Conservation (phyloP, 2,797 vertebrate genomes). For the Loris lydekkerianus region DNA sequence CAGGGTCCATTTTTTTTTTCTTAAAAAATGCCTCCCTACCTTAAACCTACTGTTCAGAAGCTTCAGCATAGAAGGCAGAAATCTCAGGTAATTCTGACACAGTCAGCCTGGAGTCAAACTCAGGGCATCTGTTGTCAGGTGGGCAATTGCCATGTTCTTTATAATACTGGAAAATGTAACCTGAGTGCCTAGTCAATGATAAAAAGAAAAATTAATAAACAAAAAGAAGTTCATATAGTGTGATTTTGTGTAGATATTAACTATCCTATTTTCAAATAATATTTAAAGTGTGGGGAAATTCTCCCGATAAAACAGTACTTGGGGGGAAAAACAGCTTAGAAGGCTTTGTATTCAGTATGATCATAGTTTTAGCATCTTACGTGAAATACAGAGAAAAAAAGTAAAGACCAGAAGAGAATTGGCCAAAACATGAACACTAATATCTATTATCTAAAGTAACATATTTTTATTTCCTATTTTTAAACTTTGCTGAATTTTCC, state of each 20-base stretch:
- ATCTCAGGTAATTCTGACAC: background rate
- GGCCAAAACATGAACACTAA: background rate
- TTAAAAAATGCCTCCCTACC: background rate
- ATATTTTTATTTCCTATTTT: constrained; percentile 10
- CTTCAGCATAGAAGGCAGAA: background rate
- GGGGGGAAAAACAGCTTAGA: background rate
- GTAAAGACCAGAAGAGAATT: constrained; percentile 3
- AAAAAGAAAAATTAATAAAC: background rate
- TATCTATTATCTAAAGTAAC: background rate
- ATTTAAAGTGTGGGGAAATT: background rate
- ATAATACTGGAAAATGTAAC: background rate
- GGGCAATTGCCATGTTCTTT: background rate
- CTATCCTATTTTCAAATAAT: background rate
- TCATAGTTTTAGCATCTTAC: background rate
- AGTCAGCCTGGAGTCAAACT: background rate
- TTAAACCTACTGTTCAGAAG: background rate
- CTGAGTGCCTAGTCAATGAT: background rate
- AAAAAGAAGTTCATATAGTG: background rate
- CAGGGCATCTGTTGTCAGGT: background rate
- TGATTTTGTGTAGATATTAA: background rate
- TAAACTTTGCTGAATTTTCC: constrained; percentile 24
- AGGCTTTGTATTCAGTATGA: background rate
- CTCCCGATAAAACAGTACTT: background rate
- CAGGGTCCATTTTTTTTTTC: background rate
- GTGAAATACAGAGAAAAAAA: background rate